These are phyloP conservation scores for Emydocephalus ijimae DNA, from an alignment of 2,113 vertebrate genomes.

Conservation along the genomic window DNA sequence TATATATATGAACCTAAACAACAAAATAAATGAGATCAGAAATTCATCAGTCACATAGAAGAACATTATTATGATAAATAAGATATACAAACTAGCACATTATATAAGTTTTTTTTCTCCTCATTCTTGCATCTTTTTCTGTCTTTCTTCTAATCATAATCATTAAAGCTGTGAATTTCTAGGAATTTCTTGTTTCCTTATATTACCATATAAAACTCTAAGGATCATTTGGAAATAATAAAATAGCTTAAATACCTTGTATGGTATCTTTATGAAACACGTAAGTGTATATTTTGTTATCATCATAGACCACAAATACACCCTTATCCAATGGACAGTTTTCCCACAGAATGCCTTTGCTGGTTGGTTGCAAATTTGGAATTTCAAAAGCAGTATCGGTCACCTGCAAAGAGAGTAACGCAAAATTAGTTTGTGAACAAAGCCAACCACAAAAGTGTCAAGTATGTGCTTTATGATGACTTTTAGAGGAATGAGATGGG, in stretches of 20 bases:
- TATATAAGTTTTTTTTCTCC: neutral
- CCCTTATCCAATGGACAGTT: conserved; percentile 88
- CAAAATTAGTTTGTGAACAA: conserved; percentile 21
- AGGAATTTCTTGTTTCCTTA: neutral
- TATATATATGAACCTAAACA: neutral
- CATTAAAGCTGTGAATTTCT: neutral
- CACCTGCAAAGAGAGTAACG: conserved; percentile 67
- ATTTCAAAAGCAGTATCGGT: conserved; percentile 83
- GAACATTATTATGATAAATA: neutral
- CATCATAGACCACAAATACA: conserved; percentile 89
- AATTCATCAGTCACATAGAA: neutral
- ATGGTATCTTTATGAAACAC: conserved; percentile 90
- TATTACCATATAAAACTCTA: neutral
- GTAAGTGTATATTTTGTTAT: conserved; percentile 91
- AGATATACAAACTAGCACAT: neutral
- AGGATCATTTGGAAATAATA: neutral
- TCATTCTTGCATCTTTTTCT: neutral
- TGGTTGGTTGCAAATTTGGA: conserved; percentile 88
- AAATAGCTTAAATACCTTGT: conserved; percentile 76
- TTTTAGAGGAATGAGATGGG: neutral
- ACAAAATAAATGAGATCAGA: neutral
- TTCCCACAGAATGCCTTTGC: conserved; percentile 94
- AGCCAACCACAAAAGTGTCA: neutral
- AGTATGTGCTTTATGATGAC: neutral
- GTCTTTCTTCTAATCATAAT: neutral